phyloP scores from a whole-genome alignment of 2,113 vertebrate genomes.

The Phylloscopus trochilus region DNA sequence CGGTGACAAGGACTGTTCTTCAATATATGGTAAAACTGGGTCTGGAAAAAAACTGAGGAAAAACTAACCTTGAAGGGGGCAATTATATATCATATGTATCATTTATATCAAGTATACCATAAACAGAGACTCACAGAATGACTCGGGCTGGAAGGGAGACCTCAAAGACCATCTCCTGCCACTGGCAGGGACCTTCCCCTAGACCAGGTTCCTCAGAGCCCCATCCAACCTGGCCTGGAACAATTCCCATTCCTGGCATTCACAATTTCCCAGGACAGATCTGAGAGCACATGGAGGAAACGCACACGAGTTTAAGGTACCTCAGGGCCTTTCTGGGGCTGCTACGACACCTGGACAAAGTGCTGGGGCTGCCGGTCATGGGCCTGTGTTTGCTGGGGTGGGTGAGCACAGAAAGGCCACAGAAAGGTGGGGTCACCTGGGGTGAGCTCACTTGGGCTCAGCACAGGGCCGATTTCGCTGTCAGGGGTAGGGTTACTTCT shows the following conservation, averaged over 20 bases:
- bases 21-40: neutral
- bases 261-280: neutral
- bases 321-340: no score
- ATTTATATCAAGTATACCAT: neutral
- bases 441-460: neutral
- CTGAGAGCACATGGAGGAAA: fast-evolving
- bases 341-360: fast-evolving
- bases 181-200: neutral
- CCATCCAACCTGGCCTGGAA: neutral
- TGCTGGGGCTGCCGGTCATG: fast-evolving
- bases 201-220: neutral
- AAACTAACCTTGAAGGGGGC: neutral
- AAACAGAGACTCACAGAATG: neutral
- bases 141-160: neutral
- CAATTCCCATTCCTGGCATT: no score
- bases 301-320: fast-evolving
- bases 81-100: neutral
- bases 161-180: neutral
- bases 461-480: neutral
- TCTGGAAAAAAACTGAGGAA: neutral
- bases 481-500: neutral
- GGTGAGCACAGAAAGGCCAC: neutral
- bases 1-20: neutral
- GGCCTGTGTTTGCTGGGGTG: neutral
- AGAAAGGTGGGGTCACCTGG: neutral